Evolutionary conservation across 2,888 invertebrate species (phyloP).

Genomic region (Eutolmus rufibarbis): DNA sequence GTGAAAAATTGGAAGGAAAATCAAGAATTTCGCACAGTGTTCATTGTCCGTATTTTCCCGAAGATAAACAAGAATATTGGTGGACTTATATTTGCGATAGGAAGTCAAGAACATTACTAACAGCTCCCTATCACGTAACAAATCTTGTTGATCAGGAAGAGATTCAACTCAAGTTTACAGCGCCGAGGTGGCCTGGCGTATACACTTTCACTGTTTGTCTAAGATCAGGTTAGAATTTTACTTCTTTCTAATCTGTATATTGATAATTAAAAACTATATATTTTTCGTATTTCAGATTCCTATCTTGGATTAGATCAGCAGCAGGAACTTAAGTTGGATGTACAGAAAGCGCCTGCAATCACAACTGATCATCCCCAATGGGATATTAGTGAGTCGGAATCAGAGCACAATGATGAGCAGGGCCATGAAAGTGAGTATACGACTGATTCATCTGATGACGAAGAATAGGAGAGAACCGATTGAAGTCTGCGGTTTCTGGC

Average conservation of each 20-base stretch:
- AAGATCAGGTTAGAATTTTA: constrained; percentile 70
- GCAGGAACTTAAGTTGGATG: constrained; percentile 95
- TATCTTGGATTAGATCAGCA: constrained; percentile 97
- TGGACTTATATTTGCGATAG: constrained; percentile 98
- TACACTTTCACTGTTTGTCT: constrained; percentile 93
- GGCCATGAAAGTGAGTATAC: constrained; percentile 73
- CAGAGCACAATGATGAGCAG: constrained; percentile 70
- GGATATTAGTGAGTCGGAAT: constrained; percentile 95
- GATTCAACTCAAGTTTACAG: constrained; percentile 94
- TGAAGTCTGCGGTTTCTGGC: neutral
- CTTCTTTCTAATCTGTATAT: neutral
- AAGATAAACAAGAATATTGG: constrained; percentile 98
- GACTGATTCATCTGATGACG: constrained; percentile 71
- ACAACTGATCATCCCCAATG: constrained; percentile 96
- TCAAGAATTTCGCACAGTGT: constrained; percentile 95
- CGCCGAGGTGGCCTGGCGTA: constrained; percentile 90
- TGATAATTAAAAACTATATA: neutral
- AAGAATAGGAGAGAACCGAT: constrained; percentile 59
- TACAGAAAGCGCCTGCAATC: constrained; percentile 92
- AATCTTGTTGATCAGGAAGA: constrained; percentile 89
- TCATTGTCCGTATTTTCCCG: constrained; percentile 95
- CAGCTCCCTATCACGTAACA: constrained; percentile 93
- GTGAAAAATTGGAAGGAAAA: constrained; percentile 91
- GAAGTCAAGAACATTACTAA: constrained; percentile 88
- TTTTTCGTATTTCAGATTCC: constrained; percentile 72